A percentile compares a stretch with the other conserved stretches of the same genome.
phyloP scores from a whole-genome alignment of 2,888 invertebrate genomes.

The Sinelater perroti region DNA sequence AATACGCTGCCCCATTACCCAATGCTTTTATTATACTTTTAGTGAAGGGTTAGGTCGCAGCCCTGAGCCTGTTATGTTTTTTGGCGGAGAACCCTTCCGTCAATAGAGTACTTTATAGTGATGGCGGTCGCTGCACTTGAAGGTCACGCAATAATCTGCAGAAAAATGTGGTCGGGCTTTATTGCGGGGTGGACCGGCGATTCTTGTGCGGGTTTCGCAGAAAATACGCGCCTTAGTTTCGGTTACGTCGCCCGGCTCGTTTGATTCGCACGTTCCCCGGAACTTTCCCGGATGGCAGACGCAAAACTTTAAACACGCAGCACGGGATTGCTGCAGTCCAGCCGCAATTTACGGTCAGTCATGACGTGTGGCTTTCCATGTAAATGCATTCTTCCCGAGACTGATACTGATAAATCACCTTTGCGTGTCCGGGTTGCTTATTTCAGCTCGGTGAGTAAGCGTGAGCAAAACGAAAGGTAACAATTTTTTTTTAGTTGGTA shows the following conservation, averaged over 20 bases:
- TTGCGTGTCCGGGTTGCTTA: not conserved
- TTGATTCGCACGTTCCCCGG: too few species aligned
- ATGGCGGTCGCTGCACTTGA: slow-evolving; percentile 37
- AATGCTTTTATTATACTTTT: slow-evolving; percentile 49
- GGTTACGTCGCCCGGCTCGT: too few species aligned
- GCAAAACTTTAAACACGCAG: too few species aligned
- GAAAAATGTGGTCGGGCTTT: slow-evolving; percentile 25
- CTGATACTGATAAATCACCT: slow-evolving; percentile 3
- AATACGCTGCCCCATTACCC: slow-evolving; percentile 44
- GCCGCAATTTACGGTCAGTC: too few species aligned
- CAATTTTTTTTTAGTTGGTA: too few species aligned
- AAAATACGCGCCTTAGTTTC: too few species aligned
- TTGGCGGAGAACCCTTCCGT: slow-evolving; percentile 48
- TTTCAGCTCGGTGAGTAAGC: too few species aligned
- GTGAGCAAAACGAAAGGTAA: too few species aligned
- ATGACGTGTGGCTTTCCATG: slow-evolving; percentile 2
- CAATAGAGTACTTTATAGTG: slow-evolving; percentile 45
- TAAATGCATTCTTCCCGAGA: not conserved
- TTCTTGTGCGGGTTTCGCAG: too few species aligned
- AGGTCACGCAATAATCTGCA: slow-evolving; percentile 33
- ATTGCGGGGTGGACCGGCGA: slow-evolving; percentile 5
- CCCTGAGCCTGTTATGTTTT: slow-evolving; percentile 42
- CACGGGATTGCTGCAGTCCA: too few species aligned
- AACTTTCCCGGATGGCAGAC: too few species aligned
- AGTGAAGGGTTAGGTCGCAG: slow-evolving; percentile 50